phyloP scores from a whole-genome alignment of 2,888 invertebrate genomes.

The Stramonita haemastoma region DNA sequence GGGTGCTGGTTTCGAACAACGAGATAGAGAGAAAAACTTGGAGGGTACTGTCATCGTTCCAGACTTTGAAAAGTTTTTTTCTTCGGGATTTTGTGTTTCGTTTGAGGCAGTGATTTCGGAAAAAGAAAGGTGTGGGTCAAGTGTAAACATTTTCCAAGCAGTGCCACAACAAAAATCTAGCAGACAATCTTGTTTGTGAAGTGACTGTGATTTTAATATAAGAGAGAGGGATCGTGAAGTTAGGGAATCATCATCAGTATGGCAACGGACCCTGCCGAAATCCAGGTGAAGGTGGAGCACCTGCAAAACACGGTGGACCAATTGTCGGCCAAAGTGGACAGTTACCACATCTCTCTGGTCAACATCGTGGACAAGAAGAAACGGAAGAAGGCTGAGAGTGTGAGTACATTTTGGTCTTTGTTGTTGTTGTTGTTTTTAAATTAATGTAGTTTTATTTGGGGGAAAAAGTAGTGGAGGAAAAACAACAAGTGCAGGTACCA shows the following conservation, averaged over 20 bases:
- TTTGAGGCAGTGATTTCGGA: neutral
- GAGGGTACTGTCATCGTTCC: too few species aligned
- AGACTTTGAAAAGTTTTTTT: too few species aligned
- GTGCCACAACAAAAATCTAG: neutral
- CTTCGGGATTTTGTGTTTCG: neutral
- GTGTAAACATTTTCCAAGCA: neutral
- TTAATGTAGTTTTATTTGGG: neutral
- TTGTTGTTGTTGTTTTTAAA: neutral
- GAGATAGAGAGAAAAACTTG: too few species aligned
- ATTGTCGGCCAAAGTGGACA: constrained; percentile 39
- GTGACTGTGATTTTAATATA: neutral
- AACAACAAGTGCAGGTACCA: too few species aligned
- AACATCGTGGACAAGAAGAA: constrained; percentile 34
- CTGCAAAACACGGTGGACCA: constrained; percentile 40
- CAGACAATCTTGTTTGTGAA: neutral
- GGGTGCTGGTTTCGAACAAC: too few species aligned
- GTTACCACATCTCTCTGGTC: constrained; percentile 31
- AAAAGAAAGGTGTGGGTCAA: neutral
- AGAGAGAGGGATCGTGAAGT: neutral
- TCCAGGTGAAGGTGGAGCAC: constrained; percentile 29
- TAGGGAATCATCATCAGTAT: neutral
- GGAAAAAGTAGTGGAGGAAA: neutral
- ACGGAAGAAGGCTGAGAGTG: constrained; percentile 12
- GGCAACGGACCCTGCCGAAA: neutral
- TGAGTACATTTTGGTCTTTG: neutral